Conservation (phyloP, 2,797 vertebrate genomes). For the Sandelia bainsii region DNA sequence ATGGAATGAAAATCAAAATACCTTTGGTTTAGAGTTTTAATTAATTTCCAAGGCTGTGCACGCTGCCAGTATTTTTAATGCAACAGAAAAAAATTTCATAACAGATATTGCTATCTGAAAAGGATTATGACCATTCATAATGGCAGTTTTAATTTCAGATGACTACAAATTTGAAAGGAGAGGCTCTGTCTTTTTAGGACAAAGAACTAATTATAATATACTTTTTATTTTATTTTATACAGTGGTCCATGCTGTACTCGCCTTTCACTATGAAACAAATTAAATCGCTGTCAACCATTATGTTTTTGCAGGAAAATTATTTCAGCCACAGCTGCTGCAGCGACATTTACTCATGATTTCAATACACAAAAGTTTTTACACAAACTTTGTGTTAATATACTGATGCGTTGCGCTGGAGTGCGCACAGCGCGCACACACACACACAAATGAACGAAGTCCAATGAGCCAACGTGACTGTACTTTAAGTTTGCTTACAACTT, state of each 20-base stretch:
- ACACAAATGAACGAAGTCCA: background rate
- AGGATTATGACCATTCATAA: background rate
- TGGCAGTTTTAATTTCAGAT: background rate
- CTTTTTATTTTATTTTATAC: background rate
- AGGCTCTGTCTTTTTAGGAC: background rate
- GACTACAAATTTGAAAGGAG: background rate
- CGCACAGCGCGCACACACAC: background rate
- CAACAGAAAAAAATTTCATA: background rate
- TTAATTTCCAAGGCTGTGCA: background rate
- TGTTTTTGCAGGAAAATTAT: slow-evolving; percentile 7
- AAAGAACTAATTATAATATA: background rate
- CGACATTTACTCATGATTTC: background rate
- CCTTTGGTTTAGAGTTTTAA: slow-evolving; percentile 5
- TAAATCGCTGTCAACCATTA: background rate
- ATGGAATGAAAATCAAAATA: slow-evolving; percentile 11
- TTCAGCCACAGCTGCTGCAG: slow-evolving; percentile 28
- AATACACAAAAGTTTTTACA: accelerated
- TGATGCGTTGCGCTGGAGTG: background rate
- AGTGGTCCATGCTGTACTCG: background rate
- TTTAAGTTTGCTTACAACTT: slow-evolving; percentile 74
- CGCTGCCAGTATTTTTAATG: background rate
- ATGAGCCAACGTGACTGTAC: slow-evolving; percentile 26
- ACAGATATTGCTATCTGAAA: background rate
- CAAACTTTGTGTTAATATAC: slow-evolving; percentile 21
- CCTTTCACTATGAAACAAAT: slow-evolving; percentile 10